These are phyloP conservation scores for Laodelphax striatellus DNA, from an alignment of 1,140 invertebrate species.

Conservation along the genomic window DNA sequence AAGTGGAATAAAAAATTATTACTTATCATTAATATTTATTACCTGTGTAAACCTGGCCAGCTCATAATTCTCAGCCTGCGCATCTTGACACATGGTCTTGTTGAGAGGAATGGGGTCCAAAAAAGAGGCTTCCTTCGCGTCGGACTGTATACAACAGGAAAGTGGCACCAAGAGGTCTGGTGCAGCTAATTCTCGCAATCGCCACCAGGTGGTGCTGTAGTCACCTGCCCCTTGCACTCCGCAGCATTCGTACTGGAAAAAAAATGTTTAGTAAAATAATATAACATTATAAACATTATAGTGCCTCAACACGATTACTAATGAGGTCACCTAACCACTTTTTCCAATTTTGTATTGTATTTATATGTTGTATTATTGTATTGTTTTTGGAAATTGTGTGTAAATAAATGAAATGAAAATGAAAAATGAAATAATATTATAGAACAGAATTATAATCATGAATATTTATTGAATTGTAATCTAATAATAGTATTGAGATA, in stretches of 20 bases:
- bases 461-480: too few relatives aligned
- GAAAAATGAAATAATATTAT: too few relatives aligned
- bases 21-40: conserved; percentile 8
- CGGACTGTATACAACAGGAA: conserved; percentile 54
- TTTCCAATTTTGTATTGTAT: too few relatives aligned
- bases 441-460: too few relatives aligned
- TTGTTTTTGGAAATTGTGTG: too few relatives aligned
- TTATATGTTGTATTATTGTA: too few relatives aligned
- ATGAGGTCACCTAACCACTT: too few relatives aligned
- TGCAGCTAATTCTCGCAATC: conserved; percentile 55
- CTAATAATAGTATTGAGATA: too few relatives aligned
- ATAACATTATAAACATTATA: neutral
- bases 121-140: conserved; percentile 42
- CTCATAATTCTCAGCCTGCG: conserved; percentile 44
- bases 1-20: too few relatives aligned
- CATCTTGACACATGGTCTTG: conserved; percentile 53
- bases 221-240: conserved; percentile 65
- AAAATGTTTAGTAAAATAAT: conserved; percentile 7
- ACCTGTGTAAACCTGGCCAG: conserved; percentile 48
- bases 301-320: too few relatives aligned
- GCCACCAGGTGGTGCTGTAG: conserved; percentile 72
- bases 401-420: too few relatives aligned
- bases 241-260: conserved; percentile 62
- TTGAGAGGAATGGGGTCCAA: conserved; percentile 65
- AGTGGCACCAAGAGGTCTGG: conserved; percentile 58